Percentiles rank a stretch among this genome's conserved stretches.
Evolutionary conservation across 23 tunicate genomes (phyloP).

Genomic region (Styela plicata): DNA sequence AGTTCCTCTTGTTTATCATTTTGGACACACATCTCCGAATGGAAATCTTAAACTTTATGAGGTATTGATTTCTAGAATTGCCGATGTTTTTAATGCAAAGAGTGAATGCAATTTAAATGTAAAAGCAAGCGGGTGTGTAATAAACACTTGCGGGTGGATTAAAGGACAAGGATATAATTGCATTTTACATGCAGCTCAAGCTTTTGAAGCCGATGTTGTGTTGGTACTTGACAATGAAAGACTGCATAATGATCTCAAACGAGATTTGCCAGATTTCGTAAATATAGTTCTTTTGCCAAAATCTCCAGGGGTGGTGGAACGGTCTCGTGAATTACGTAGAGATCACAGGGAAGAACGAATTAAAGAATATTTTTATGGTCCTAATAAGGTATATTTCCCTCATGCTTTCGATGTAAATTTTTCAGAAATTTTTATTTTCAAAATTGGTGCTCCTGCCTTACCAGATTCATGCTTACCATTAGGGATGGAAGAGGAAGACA

Average conservation of each 20-base stretch:
- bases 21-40: slow-evolving; percentile 93
- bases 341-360: slow-evolving; percentile 68
- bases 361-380: slow-evolving; percentile 88
- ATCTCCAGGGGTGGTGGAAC: slow-evolving; percentile 87
- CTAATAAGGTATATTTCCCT: slow-evolving; percentile 74
- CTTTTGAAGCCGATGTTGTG: slow-evolving; percentile 88
- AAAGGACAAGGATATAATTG: slow-evolving; percentile 93
- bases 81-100: slow-evolving; percentile 91
- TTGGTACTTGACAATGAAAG: slow-evolving; percentile 85
- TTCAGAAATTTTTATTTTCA: slow-evolving; percentile 61
- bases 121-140: slow-evolving; percentile 73
- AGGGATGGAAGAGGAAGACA: slow-evolving; percentile 87
- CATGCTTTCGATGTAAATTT: slow-evolving; percentile 79
- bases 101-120: slow-evolving; percentile 64
- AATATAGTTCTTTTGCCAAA: slow-evolving; percentile 81
- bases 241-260: slow-evolving; percentile 77
- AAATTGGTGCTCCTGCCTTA: slow-evolving; percentile 85
- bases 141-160: slow-evolving; percentile 93
- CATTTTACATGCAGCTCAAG: slow-evolving; percentile 66
- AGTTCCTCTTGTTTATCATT: slow-evolving; percentile 86
- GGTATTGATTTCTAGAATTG: slow-evolving; percentile 65
- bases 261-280: slow-evolving; percentile 87
- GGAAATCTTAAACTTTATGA: slow-evolving; percentile 89
- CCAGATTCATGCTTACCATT: slow-evolving; percentile 88
- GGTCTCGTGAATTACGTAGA: slow-evolving; percentile 67